Percentiles rank a stretch among this genome's conserved stretches.
These are phyloP conservation scores for Matsumyia berberina DNA, from an alignment of 2,888 invertebrate species.

Conservation along the genomic window DNA sequence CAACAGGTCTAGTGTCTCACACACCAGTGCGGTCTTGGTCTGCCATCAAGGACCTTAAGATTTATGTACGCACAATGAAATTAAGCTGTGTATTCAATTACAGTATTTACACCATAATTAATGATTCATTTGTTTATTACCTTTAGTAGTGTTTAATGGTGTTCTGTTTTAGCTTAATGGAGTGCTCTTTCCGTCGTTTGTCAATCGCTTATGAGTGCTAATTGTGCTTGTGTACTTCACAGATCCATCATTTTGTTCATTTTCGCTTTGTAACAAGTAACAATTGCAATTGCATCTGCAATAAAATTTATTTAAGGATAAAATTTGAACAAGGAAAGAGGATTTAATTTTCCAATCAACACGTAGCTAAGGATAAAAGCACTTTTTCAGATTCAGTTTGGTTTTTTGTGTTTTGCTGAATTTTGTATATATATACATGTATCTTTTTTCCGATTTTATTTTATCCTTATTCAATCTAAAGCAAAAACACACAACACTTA, in stretches of 20 bases:
- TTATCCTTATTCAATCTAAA: constrained; percentile 5
- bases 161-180: constrained; percentile 64
- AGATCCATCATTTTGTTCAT: constrained; percentile 60
- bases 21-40: neutral
- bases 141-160: constrained; percentile 68
- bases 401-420: constrained; percentile 5
- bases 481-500: constrained; percentile 23
- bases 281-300: constrained; percentile 71
- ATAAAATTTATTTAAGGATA: constrained; percentile 19
- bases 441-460: neutral
- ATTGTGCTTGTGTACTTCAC: constrained; percentile 65
- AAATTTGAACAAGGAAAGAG: constrained; percentile 34
- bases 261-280: constrained; percentile 44
- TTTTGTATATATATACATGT: constrained; percentile 18
- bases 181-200: constrained; percentile 70
- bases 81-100: constrained; percentile 62
- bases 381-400: constrained; percentile 57
- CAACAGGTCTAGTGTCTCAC: constrained; percentile 62
- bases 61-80: constrained; percentile 31
- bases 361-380: constrained; percentile 70
- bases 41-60: constrained; percentile 45
- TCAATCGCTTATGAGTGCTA: constrained; percentile 68
- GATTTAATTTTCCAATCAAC: constrained; percentile 65
- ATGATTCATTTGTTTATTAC: constrained; percentile 67
- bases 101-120: constrained; percentile 47